Evolutionary conservation across 2,113 vertebrate genomes (phyloP).

Genomic region (Murina feae): DNA sequence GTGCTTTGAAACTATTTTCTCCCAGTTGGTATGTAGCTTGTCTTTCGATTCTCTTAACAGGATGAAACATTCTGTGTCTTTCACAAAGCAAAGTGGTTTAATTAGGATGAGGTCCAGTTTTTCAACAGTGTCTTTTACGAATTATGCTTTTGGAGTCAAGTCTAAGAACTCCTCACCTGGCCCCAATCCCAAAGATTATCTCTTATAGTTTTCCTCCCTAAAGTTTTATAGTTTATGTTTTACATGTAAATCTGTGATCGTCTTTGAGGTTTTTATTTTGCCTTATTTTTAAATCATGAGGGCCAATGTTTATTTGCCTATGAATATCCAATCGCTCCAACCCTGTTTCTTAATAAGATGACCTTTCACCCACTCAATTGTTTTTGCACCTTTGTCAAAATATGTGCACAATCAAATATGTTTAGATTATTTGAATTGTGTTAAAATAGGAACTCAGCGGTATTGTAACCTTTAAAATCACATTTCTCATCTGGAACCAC

Average conservation of each 20-base stretch:
- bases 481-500: neutral
- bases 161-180: neutral
- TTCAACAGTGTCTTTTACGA: neutral
- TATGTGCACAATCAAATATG: neutral
- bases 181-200: neutral
- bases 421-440: neutral
- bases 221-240: neutral
- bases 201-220: accelerated
- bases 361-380: neutral
- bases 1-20: neutral
- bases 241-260: neutral
- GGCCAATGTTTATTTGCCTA: neutral
- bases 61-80: neutral
- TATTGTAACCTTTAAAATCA: neutral
- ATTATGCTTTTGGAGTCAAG: neutral
- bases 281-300: neutral
- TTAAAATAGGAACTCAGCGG: neutral
- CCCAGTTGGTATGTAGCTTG: neutral
- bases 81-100: neutral
- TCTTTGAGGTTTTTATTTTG: neutral
- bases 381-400: neutral
- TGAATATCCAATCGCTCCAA: neutral
- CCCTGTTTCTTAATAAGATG: neutral
- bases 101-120: neutral
- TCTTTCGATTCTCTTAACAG: neutral